Conservation (phyloP, 2,113 vertebrate species). For the Egretta garzetta region DNA sequence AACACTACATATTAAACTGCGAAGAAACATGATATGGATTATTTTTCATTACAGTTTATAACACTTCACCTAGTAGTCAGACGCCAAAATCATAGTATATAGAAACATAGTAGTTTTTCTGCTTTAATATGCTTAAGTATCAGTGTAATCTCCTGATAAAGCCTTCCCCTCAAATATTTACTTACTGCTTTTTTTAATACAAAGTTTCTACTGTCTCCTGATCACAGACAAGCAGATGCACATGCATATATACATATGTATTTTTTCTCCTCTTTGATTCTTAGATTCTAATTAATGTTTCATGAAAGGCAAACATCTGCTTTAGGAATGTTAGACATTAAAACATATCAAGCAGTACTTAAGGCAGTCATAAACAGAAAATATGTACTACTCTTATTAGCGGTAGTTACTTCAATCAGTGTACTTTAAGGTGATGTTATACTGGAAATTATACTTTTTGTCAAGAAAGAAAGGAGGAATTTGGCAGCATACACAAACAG, state of each 20-base stretch:
- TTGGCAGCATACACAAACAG: not conserved
- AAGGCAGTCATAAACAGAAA: not conserved
- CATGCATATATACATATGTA: not conserved
- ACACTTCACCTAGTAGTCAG: not conserved
- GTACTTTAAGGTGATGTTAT: constrained; percentile 4
- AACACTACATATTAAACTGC: not conserved
- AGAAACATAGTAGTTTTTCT: not conserved
- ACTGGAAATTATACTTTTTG: not conserved
- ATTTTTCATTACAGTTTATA: not conserved
- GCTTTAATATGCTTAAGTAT: not conserved
- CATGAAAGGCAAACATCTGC: constrained; percentile 27
- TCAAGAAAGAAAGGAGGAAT: constrained; percentile 1
- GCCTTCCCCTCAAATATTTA: not conserved
- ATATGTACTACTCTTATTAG: not conserved
- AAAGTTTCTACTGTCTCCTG: not conserved
- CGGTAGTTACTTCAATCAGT: not conserved
- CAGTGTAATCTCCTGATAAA: not conserved
- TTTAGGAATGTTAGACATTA: constrained; percentile 9
- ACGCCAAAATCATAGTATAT: not conserved
- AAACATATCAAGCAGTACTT: constrained; percentile 7
- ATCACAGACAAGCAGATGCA: not conserved
- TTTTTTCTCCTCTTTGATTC: not conserved
- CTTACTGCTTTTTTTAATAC: not conserved
- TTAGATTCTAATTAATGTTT: constrained; percentile 25
- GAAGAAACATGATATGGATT: not conserved